These are phyloP conservation scores for Lasius fuliginosus DNA, from an alignment of 2,888 invertebrate genomes.

Conservation along the genomic window DNA sequence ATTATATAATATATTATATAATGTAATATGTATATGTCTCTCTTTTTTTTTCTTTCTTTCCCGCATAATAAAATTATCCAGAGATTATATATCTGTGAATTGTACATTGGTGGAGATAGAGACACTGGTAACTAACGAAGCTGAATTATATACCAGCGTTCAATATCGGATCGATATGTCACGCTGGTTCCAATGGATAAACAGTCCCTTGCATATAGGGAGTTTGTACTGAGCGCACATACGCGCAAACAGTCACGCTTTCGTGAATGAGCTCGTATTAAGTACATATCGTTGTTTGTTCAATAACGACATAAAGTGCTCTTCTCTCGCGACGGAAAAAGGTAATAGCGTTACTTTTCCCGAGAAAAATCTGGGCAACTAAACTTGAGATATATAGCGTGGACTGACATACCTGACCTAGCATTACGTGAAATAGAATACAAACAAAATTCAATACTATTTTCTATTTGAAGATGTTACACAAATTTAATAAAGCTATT, in stretches of 20 bases:
- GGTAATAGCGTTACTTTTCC: not conserved
- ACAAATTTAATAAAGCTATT: not conserved
- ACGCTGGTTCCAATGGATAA: slow-evolving; percentile 53
- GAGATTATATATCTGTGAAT: not conserved
- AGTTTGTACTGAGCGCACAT: slow-evolving; percentile 31
- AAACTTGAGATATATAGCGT: slow-evolving; percentile 7
- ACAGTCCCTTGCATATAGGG: slow-evolving; percentile 4
- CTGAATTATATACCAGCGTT: slow-evolving; percentile 29
- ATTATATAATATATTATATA: not conserved
- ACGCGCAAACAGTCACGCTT: slow-evolving; percentile 38
- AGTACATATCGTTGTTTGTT: slow-evolving; percentile 52
- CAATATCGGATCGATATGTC: slow-evolving; percentile 58
- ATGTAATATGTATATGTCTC: not conserved
- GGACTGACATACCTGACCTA: slow-evolving; percentile 12
- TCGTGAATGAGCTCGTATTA: slow-evolving; percentile 44
- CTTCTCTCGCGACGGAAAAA: slow-evolving; percentile 9
- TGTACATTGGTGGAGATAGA: not conserved
- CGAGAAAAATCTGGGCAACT: slow-evolving; percentile 1
- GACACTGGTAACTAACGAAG: slow-evolving; percentile 25
- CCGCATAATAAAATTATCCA: not conserved
- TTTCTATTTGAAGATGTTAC: not conserved
- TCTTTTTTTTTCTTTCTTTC: not conserved
- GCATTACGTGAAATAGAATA: not conserved
- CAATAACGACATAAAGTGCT: slow-evolving; percentile 50
- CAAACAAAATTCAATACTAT: slow-evolving; percentile 10